These are phyloP conservation scores for Cyprinodon brontotheroides DNA, from an alignment of 2,113 vertebrate species.

Conservation along the genomic window DNA sequence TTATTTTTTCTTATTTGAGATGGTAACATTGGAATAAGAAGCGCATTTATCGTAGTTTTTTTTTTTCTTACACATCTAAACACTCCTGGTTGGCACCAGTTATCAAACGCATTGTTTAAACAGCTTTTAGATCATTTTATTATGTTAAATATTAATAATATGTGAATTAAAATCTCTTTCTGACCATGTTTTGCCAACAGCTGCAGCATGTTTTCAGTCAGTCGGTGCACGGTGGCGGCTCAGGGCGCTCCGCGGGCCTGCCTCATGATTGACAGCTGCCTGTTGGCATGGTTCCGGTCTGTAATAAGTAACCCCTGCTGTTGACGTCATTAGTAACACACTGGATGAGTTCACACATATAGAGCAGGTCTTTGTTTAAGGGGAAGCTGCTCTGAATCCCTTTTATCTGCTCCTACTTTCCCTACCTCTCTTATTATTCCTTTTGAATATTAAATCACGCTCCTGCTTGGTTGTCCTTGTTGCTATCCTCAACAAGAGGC, in stretches of 20 bases:
- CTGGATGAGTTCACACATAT: slow-evolving; percentile 21
- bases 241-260: slow-evolving; percentile 42
- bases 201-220: slow-evolving; percentile 21
- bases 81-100: not conserved
- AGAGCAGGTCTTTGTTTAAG: slow-evolving; percentile 32
- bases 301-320: slow-evolving; percentile 70
- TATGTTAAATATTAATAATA: not conserved
- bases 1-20: not conserved
- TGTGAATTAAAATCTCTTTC: slow-evolving; percentile 31
- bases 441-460: slow-evolving; percentile 67
- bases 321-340: slow-evolving; percentile 67
- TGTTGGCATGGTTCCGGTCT: slow-evolving; percentile 56
- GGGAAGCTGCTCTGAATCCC: slow-evolving; percentile 48
- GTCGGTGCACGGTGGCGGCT: slow-evolving; percentile 42
- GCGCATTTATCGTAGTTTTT: not conserved
- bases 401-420: slow-evolving; percentile 60
- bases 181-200: not conserved
- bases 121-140: slow-evolving; percentile 2
- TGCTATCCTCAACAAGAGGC: slow-evolving; percentile 64
- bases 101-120: slow-evolving; percentile 4
- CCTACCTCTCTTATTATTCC: slow-evolving; percentile 64
- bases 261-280: slow-evolving; percentile 69
- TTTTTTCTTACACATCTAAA: not conserved
- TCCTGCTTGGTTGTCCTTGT: slow-evolving; percentile 72
- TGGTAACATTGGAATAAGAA: not conserved